Conservation (phyloP, 2,113 vertebrate genomes). For the Hippocampus abdominalis region DNA sequence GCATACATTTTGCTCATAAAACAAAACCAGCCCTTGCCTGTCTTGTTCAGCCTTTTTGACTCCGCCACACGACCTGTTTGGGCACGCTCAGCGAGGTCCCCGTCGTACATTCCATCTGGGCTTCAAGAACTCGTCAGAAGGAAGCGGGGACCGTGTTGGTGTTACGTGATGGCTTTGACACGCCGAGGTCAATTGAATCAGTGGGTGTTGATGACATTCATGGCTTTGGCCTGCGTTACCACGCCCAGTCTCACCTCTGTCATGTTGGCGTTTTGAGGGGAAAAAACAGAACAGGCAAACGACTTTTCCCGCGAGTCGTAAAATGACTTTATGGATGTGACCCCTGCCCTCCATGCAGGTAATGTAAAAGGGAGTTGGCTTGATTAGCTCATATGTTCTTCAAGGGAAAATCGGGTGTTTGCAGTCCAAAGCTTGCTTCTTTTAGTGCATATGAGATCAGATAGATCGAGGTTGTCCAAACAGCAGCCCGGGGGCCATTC, state of each 20-base stretch:
- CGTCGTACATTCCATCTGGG: conserved; percentile 44
- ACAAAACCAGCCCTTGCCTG: conserved; percentile 6
- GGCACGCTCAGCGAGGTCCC: conserved; percentile 39
- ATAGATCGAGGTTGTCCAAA: no score
- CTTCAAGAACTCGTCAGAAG: conserved; percentile 16
- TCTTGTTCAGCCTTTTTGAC: conserved; percentile 7
- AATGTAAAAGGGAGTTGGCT: not conserved
- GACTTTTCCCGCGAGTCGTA: conserved; percentile 19
- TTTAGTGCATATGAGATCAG: no score
- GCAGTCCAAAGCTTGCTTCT: no score
- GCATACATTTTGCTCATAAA: not conserved
- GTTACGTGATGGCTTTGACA: conserved; percentile 15
- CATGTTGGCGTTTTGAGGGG: conserved; percentile 23
- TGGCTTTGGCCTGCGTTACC: conserved; percentile 12
- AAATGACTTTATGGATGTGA: conserved; percentile 26
- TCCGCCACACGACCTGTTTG: conserved; percentile 21
- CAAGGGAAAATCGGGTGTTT: no score
- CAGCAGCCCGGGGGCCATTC: no score
- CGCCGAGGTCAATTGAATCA: conserved; percentile 4
- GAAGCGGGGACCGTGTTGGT: conserved; percentile 11
- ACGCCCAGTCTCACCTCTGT: conserved; percentile 31
- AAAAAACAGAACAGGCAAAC: conserved; percentile 30
- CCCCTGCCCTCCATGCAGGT: conserved; percentile 10
- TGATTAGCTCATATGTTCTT: not conserved
- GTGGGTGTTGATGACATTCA: conserved; percentile 13